Evolutionary conservation across 1,140 invertebrate species (phyloP), one percentile per base, ranked within the genome.

Genomic region (Musca domestica): DNA sequence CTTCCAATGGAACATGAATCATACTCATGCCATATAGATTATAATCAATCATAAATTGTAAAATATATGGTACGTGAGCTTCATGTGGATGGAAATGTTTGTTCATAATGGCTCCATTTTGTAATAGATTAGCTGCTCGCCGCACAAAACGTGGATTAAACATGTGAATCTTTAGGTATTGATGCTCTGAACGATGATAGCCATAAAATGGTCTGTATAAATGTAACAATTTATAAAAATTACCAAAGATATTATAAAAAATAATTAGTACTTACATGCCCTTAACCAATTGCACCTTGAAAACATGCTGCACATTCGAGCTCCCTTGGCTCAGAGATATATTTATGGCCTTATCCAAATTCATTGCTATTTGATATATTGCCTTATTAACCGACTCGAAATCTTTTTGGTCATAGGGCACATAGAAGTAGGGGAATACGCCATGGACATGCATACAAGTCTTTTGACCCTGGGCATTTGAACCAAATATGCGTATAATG

Each of bases 1-100:
- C 67, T 67, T 81, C 76, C 20, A 74, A 66, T 0, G 80, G 86
- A 34, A 94, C 83, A 83, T 94, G 88, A 70, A 98, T 86, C 77
- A 92, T 87, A 82, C 95, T 97, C 97, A 98, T 98, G 51, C 96
- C 96, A 85, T 96, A 95, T 56, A 98, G 85, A 85, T 98, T 98
- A 76, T 94, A 96, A 84, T 98, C 96, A 71, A 98, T 98, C 84
- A 98, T 94, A 82, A 99, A 96, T 85, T 98, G 93, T 67, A 98
- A 84, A 67, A 91, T 90, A 78, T 92, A 98, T 30, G 95, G 94
- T 70, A 99, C 89, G 83, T 99, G 96, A n/a, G 94, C 88, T 84
- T 98, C 95, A 83, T 95, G 90, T 0, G 95, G 93, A 83, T 98
- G 96, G 73, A 95, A 92, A 48, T 85, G 83, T 83, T 90, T 89